phyloP scores from a whole-genome alignment of 1,140 invertebrate genomes.

The Bombus superbus region DNA sequence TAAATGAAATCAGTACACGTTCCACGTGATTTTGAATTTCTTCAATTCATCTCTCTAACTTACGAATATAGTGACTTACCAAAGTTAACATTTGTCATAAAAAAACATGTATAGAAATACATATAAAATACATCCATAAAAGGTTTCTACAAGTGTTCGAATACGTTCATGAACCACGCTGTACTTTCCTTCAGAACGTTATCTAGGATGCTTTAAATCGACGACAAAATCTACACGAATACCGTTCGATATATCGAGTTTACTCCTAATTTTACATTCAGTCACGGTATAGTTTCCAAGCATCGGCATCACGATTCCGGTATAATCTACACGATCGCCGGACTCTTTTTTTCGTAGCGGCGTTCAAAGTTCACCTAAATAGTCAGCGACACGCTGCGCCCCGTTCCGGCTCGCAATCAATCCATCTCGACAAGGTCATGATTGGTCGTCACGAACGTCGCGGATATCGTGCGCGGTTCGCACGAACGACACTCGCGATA shows the following conservation, averaged over 20 bases:
- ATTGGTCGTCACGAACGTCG: conserved; percentile 38
- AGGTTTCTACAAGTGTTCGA: neutral
- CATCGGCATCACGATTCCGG: neutral
- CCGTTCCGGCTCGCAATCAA: conserved; percentile 59
- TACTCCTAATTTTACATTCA: conserved; percentile 12
- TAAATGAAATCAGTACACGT: neutral
- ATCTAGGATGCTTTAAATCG: neutral
- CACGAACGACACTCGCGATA: conserved; percentile 67
- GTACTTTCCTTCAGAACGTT: neutral
- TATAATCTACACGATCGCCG: neutral
- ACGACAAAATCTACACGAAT: neutral
- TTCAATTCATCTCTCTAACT: too few species aligned
- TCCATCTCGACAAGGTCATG: conserved; percentile 59
- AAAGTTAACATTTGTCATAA: too few species aligned
- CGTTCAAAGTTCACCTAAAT: conserved; percentile 45
- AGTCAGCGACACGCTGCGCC: conserved; percentile 38
- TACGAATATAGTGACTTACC: too few species aligned
- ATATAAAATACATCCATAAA: too few species aligned
- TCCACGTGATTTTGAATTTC: too few species aligned
- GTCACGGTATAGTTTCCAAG: neutral
- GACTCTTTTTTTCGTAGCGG: neutral
- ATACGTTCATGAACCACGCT: neutral
- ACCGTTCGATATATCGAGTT: conserved; percentile 2
- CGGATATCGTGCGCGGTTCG: conserved; percentile 55
- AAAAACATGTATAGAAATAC: neutral